A percentile compares a stretch with the other conserved stretches of the same genome.
Evolutionary conservation across 2,888 invertebrate species (phyloP).

Genomic region (Metalampra italica): DNA sequence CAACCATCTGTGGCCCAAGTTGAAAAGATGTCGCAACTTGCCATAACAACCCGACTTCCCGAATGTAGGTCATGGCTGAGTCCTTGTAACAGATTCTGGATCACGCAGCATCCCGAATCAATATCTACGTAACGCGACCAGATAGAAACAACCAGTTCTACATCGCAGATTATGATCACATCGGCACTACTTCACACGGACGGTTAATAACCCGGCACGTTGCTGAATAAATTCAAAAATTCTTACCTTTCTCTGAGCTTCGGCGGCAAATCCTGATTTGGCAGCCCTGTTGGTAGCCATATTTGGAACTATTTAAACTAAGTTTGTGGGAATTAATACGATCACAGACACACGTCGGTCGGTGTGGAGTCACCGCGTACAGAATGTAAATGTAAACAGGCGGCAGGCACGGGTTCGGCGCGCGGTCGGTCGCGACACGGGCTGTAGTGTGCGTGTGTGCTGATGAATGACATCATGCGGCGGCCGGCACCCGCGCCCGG

Average conservation of each 20-base stretch:
- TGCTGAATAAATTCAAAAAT: conserved; percentile 12
- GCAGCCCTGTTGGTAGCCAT: conserved; percentile 92
- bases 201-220: conserved; percentile 13
- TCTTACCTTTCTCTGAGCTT: conserved; percentile 95
- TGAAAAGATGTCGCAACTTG: conserved; percentile 13
- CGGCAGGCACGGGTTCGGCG: conserved; percentile 41
- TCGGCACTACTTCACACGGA: conserved; percentile 15
- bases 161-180: conserved; percentile 23
- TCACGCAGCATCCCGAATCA: conserved; percentile 68
- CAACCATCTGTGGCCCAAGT: not conserved
- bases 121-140: conserved; percentile 29
- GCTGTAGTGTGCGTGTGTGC: conserved; percentile 66
- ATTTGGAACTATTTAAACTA: conserved; percentile 46
- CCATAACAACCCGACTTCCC: conserved; percentile 19
- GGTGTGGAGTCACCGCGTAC: conserved; percentile 64
- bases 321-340: conserved; percentile 46
- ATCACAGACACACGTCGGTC: conserved; percentile 65
- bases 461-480: conserved; percentile 74
- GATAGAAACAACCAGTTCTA: not conserved
- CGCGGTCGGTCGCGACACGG: conserved; percentile 25
- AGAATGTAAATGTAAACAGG: conserved; percentile 75
- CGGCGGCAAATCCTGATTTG: conserved; percentile 97
- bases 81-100: conserved; percentile 62
- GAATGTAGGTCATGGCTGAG: conserved; percentile 66
- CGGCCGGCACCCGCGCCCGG: conserved; percentile 31